phyloP scores from a whole-genome alignment of 2,113 vertebrate genomes.

The Octodon degus region DNA sequence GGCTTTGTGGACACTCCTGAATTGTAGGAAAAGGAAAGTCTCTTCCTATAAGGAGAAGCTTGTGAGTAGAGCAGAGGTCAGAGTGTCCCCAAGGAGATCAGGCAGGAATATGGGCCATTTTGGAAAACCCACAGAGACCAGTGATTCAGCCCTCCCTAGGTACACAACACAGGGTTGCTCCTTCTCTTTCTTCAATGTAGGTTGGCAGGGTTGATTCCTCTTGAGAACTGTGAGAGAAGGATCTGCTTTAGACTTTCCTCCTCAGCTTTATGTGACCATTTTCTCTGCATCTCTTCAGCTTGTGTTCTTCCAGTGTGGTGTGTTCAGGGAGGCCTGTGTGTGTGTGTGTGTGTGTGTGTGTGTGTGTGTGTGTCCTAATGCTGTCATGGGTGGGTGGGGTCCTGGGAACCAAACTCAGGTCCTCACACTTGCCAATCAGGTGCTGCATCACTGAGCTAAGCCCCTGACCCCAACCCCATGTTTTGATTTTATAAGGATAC shows the following conservation, averaged over 20 bases:
- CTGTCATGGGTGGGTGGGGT: neutral
- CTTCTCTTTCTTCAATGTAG: neutral
- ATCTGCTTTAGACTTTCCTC: neutral
- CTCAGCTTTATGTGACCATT: neutral
- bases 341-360: neutral
- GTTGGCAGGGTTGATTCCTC: neutral
- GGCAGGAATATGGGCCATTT: neutral
- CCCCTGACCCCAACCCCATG: neutral
- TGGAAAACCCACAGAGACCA: neutral
- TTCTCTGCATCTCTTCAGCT: neutral
- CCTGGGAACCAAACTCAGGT: too few species aligned
- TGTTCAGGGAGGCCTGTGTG: neutral
- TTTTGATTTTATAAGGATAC: neutral
- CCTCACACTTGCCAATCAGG: too few species aligned
- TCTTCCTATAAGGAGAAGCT: conserved; percentile 1
- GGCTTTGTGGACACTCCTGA: neutral
- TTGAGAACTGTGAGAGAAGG: neutral
- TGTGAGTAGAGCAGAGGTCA: neutral
- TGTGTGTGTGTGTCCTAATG: neutral
- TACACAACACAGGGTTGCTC: neutral
- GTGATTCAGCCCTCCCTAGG: neutral
- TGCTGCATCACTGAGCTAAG: too few species aligned
- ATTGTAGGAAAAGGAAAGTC: neutral
- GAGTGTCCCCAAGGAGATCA: neutral
- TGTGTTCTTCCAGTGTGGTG: neutral